A percentile compares a stretch with the other conserved stretches of the same genome.
These are phyloP conservation scores for Hydropsyche tenuis DNA, from an alignment of 1,140 invertebrate genomes.

Conservation along the genomic window DNA sequence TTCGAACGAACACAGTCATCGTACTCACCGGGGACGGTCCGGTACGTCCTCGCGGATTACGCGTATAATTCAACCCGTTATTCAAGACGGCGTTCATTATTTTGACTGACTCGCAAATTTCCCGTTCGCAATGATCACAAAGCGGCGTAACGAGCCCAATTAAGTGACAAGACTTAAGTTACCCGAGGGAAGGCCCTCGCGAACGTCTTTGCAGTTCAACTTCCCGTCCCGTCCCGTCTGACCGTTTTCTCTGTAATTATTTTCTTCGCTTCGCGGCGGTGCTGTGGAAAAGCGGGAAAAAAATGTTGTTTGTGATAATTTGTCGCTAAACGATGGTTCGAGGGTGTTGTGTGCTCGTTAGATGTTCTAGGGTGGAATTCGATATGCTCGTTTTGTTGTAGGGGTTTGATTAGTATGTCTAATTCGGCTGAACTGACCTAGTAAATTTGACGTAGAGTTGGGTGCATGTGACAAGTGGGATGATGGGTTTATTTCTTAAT, in stretches of 20 bases:
- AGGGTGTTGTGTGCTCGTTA: no score
- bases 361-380: no score
- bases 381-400: no score
- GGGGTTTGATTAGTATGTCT: no score
- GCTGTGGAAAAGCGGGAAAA: neutral
- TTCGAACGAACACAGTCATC: neutral
- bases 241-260: conserved; percentile 29
- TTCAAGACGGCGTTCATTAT: conserved; percentile 43
- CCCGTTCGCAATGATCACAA: conserved; percentile 43
- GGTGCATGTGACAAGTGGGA: neutral
- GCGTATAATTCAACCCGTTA: conserved; percentile 38
- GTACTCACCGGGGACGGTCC: neutral
- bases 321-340: no score
- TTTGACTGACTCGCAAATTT: conserved; percentile 42
- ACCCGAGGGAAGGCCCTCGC: neutral
- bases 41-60: neutral
- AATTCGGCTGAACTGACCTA: no score
- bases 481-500: no score
- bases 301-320: no score
- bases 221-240: conserved; percentile 5
- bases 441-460: no score
- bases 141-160: conserved; percentile 43
- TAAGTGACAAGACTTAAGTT: conserved; percentile 40
- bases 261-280: neutral
- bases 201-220: conserved; percentile 27